A percentile compares a stretch with the other conserved stretches of the same genome.
Conservation (phyloP, 1,140 invertebrate genomes). For the Macrosteles quadrilineatus region DNA sequence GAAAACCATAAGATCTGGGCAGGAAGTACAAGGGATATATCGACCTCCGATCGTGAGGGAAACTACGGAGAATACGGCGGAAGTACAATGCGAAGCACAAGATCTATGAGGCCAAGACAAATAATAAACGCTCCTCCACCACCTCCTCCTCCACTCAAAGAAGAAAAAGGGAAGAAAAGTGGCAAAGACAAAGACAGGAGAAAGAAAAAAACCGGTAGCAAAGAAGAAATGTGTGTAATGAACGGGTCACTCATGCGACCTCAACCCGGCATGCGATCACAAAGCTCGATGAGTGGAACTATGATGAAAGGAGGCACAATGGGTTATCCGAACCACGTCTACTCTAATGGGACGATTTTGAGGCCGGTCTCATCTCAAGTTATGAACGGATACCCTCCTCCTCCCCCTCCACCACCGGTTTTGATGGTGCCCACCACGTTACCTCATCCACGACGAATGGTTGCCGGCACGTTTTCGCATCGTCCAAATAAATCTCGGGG, state of each 20-base stretch:
- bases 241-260: constrained; percentile 52
- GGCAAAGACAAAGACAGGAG: constrained; percentile 39
- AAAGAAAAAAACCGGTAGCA: constrained; percentile 51
- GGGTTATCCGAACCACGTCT: constrained; percentile 47
- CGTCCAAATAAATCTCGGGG: constrained; percentile 42
- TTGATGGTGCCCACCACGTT: constrained; percentile 44
- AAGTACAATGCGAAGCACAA: constrained; percentile 65
- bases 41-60: constrained; percentile 60
- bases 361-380: constrained; percentile 40
- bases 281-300: constrained; percentile 45
- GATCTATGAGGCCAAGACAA: constrained; percentile 77
- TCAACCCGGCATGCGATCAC: constrained; percentile 34
- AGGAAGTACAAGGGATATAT: constrained; percentile 67
- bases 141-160: constrained; percentile 66
- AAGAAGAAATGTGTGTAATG: constrained; percentile 54
- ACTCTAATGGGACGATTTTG: constrained; percentile 47
- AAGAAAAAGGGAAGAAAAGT: constrained; percentile 57
- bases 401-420: constrained; percentile 42
- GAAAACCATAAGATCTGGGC: constrained; percentile 95
- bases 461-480: constrained; percentile 45
- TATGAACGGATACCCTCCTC: constrained; percentile 36
- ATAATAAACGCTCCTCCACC: constrained; percentile 75
- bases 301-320: constrained; percentile 46
- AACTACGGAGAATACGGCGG: constrained; percentile 72
- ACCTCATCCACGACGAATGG: constrained; percentile 41